Base-by-base conservation (phyloP, 64 coral and sea anemone genomes). In the Montipora sp. region DNA sequence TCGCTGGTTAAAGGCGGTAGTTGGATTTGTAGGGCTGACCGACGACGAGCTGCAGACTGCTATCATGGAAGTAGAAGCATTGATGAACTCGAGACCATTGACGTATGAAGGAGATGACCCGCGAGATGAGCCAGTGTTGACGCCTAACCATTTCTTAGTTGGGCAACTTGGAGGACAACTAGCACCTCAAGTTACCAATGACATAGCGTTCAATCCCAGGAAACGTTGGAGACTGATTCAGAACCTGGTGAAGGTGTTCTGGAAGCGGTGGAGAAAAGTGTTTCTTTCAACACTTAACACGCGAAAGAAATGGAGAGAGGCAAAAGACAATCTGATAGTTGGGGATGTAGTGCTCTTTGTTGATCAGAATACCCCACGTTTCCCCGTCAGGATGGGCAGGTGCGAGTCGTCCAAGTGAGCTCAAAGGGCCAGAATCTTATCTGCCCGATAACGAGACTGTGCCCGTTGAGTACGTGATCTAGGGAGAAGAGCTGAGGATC, bases 11-110 rank as follows among this genome's bases (percentile, higher is more conserved):
- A 93, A 58, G 53, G 77, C 80, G 11, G 77, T 77, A 12, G 86
- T 91, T 12, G 83, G 83, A 36, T 81, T 81, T 57, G 75, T 77
- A n/a, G 69, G 68, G 13, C 63, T 90, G 5, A 72, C 45, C 16
- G 85, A 89, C 59, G 94, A 95, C 13, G 89, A 92, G 21, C 80
- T 96, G 0, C 15, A 75, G 9, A 88, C 94, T 65, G 89, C 80
- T 0, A 65, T 82, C 16, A 80, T 73, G 2, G 82, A 88, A 24
- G 23, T 46, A 47, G 89, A 92, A 19, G 69, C 15, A 0, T n/a
- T 95, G 20, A 75, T 95, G 68, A 95, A 95, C 43, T 90, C 59
- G 12, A 27, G 81, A 47, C 72, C 91, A 1, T n/a, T 65, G 8
- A 63, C 48, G 3, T 92, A 92, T 78, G 80, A 71, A 11, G 58